Evolutionary conservation across 2,113 vertebrate species (phyloP).

Genomic region (Triplophysa rosa): DNA sequence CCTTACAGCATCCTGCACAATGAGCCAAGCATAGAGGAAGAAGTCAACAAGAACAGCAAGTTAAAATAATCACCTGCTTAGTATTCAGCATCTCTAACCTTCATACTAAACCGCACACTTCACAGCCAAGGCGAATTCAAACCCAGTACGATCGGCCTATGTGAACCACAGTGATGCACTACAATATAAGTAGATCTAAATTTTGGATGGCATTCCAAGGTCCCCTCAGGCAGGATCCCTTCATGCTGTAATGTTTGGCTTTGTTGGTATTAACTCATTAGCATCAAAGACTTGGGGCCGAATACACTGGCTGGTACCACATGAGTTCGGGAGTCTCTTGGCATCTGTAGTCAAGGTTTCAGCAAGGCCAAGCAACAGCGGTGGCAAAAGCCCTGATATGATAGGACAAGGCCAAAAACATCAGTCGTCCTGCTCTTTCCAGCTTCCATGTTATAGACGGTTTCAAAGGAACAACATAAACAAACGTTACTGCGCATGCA

Average conservation of each 20-base stretch:
- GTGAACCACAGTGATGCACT: slow-evolving; percentile 17
- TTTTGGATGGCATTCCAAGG: slow-evolving; percentile 48
- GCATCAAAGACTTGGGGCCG: slow-evolving; percentile 52
- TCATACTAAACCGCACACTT: slow-evolving; percentile 27
- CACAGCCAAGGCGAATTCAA: slow-evolving; percentile 19
- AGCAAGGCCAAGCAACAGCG: not conserved
- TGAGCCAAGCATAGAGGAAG: slow-evolving; percentile 6
- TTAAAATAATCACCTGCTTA: slow-evolving; percentile 44
- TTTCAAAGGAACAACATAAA: not conserved
- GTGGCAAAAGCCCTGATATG: not conserved
- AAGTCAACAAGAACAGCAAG: slow-evolving; percentile 27
- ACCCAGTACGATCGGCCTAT: slow-evolving; percentile 1
- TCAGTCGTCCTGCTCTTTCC: not conserved
- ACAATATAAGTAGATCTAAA: slow-evolving; percentile 37
- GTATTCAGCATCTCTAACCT: slow-evolving; percentile 42
- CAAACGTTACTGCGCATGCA: too few species aligned
- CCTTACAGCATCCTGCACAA: slow-evolving; percentile 16
- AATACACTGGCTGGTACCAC: slow-evolving; percentile 7
- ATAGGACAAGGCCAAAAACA: not conserved
- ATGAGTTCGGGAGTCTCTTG: not conserved
- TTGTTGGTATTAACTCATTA: slow-evolving; percentile 60
- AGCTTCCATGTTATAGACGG: slow-evolving; percentile 2
- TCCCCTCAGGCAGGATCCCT: slow-evolving; percentile 56
- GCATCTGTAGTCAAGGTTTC: not conserved
- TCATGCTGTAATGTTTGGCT: slow-evolving; percentile 63